A percentile compares a stretch with the other conserved stretches of the same genome.
Evolutionary conservation across 2,113 vertebrate species (phyloP).

Genomic region (Melanocharis versteri): DNA sequence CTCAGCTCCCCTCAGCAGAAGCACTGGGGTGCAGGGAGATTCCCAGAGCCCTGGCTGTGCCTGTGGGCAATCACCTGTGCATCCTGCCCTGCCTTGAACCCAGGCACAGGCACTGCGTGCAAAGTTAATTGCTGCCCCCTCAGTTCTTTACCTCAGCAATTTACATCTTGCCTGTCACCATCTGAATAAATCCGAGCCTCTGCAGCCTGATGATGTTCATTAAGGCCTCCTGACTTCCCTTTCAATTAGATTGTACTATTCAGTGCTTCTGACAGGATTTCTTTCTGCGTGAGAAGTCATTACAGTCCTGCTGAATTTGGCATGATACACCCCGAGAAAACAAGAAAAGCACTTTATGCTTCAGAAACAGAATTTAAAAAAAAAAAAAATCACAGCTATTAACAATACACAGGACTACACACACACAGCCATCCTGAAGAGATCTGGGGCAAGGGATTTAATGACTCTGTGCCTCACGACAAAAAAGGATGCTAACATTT

Average conservation of each 20-base stretch:
- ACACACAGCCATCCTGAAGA: not conserved
- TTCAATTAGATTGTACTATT: not conserved
- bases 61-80: not conserved
- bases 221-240: not conserved
- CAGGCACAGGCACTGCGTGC: accelerated
- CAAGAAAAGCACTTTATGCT: not conserved
- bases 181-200: not conserved
- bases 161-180: not conserved
- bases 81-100: not conserved
- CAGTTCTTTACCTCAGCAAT: not conserved
- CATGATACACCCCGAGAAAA: not conserved
- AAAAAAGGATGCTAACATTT: not conserved
- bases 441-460: not conserved
- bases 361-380: not conserved
- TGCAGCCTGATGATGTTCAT: not conserved
- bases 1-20: not conserved
- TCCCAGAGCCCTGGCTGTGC: not conserved
- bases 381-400: not conserved
- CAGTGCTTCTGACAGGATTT: not conserved
- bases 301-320: not conserved
- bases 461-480: not conserved
- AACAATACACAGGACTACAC: not conserved
- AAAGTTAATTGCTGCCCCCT: not conserved
- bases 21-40: accelerated
- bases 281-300: not conserved